A percentile compares a stretch with the other conserved stretches of the same genome.
Evolutionary conservation across 2,797 vertebrate genomes (phyloP).

Genomic region (Margarornis squamiger): DNA sequence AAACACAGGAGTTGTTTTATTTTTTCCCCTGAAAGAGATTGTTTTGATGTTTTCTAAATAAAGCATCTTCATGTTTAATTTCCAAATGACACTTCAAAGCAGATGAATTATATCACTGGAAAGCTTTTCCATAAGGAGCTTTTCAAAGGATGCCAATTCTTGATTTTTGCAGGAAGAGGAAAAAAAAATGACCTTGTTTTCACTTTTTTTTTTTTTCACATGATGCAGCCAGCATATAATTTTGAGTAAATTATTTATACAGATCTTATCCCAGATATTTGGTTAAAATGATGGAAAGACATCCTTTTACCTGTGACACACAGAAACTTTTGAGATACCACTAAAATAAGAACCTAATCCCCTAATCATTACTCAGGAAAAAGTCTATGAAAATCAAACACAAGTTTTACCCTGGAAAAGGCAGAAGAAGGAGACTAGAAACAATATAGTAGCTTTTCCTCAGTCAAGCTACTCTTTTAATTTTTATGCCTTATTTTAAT

Average conservation of each 20-base stretch:
- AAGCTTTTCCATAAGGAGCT: slow-evolving; percentile 31
- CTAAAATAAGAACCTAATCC: background rate
- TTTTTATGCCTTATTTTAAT: background rate
- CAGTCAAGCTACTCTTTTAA: background rate
- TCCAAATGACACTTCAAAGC: slow-evolving; percentile 53
- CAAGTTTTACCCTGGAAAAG: background rate
- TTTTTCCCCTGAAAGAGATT: background rate
- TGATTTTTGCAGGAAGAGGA: background rate
- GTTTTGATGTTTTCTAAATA: slow-evolving; percentile 60
- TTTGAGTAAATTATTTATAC: background rate
- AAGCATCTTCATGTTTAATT: slow-evolving; percentile 49
- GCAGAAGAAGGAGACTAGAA: background rate
- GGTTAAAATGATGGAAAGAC: background rate
- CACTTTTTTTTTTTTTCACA: background rate
- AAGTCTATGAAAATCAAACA: background rate
- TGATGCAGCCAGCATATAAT: background rate
- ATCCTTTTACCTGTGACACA: background rate
- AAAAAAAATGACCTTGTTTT: background rate
- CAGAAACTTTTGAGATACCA: background rate
- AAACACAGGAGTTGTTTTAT: background rate
- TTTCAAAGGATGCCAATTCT: slow-evolving; percentile 43
- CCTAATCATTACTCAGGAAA: background rate
- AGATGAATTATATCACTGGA: slow-evolving; percentile 20
- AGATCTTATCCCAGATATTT: background rate
- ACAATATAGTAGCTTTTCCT: background rate